Base-by-base conservation (phyloP, 2,113 vertebrate genomes). In the Fulmarus glacialis region DNA sequence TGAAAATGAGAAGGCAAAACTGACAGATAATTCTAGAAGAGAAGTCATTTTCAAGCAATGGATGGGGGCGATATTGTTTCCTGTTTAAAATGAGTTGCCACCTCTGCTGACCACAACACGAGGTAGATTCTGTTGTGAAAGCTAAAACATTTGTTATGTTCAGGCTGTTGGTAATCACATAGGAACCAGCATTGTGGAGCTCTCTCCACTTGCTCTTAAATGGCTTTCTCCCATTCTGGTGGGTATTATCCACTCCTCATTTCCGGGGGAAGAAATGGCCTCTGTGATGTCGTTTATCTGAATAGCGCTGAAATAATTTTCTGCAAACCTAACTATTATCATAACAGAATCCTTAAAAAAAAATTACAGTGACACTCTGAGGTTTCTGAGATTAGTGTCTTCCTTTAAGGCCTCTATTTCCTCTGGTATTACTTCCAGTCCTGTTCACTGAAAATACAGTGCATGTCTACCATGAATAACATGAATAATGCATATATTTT, bases 301-400 rank as follows among this genome's bases (percentile, higher is more conserved):
- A 91, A 56, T n/a, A 89, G 70, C 2, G 0, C 83, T 89, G 85
- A 93, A 87, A 97, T 93, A 20, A 70, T 85, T 85, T 96, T 94
- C 81, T 52, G 48, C 68, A 95, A 92, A 84, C 52, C 68, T 42
- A 90, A 90, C 63, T 91, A 91, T 96, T 92, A 70, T 83, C 82
- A 80, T 89, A 90, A 96, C 45, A 83, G 88, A 98, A 70, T 85
- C 43, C 71, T 79, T 83, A 87, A 83, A 96, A 97, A 97, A 82
- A 91, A 72, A 72, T 79, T 82, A 67, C 70, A 38, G 83, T 70
- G 85, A 66, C 72, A 71, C 71, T 82, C 70, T 45, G 63, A 93
- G 68, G 52, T 82, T 94, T 95, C 89, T 55, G 53, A 95, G 78
- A 93, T 91, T 78, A 81, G 58, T 59, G 50, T 77, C 74, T 89